Conservation (phyloP, 1,140 invertebrate genomes). For the Drosophila hydei region DNA sequence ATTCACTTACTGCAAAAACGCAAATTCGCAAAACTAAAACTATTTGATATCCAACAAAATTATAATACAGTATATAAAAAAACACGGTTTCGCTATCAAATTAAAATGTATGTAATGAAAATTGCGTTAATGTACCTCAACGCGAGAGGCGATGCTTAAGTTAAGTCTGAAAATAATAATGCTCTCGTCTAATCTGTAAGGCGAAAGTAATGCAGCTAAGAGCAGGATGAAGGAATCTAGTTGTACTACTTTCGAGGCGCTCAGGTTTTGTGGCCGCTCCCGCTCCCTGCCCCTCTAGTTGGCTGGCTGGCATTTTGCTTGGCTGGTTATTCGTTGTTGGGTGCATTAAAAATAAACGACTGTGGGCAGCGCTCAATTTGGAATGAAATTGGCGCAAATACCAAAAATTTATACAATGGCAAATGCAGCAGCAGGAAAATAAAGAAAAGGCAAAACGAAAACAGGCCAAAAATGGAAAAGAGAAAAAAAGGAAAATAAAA, state of each 20-base stretch:
- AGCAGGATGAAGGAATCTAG: constrained; percentile 7
- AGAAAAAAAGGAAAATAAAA: constrained; percentile 20
- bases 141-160: background rate
- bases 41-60: too few species aligned
- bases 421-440: constrained; percentile 61
- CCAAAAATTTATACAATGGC: constrained; percentile 80
- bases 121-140: background rate
- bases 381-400: constrained; percentile 82
- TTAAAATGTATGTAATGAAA: constrained; percentile 1
- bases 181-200: constrained; percentile 35
- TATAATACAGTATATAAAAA: too few species aligned
- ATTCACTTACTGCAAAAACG: too few species aligned
- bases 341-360: constrained; percentile 82
- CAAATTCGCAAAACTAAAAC: too few species aligned
- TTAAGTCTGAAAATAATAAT: constrained; percentile 22
- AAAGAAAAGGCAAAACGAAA: constrained; percentile 10
- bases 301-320: constrained; percentile 55
- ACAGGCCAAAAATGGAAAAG: constrained; percentile 9
- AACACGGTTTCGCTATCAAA: too few species aligned
- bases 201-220: constrained; percentile 35
- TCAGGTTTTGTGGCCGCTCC: background rate
- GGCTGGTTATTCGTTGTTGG: constrained; percentile 46
- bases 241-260: background rate
- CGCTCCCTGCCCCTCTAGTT: constrained; percentile 1
- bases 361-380: constrained; percentile 79